phyloP scores from a whole-genome alignment of 1,140 invertebrate species.

The Drosophila navojoa region DNA sequence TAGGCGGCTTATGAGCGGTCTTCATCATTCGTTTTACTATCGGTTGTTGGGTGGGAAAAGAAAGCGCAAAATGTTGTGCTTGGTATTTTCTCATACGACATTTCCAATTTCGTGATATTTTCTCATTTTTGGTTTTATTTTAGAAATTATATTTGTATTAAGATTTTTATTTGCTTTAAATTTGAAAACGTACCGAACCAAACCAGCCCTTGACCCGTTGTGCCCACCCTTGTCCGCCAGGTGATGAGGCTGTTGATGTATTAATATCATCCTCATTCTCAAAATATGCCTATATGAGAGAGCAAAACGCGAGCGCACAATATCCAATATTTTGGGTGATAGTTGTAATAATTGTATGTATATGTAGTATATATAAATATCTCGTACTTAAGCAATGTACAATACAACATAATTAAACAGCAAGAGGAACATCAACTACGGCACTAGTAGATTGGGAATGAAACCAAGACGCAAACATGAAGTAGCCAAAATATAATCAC shows the following conservation, averaged over 20 bases:
- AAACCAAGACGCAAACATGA: slow-evolving; percentile 21
- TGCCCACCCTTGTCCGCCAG: slow-evolving; percentile 87
- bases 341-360: slow-evolving; percentile 53
- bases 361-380: slow-evolving; percentile 46
- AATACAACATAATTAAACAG: slow-evolving; percentile 27
- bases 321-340: slow-evolving; percentile 69
- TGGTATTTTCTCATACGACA: slow-evolving; percentile 47
- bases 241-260: slow-evolving; percentile 84
- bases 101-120: slow-evolving; percentile 68
- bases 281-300: slow-evolving; percentile 83
- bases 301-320: slow-evolving; percentile 72
- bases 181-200: slow-evolving; percentile 86
- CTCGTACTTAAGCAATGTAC: slow-evolving; percentile 28
- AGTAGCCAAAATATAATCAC: not conserved
- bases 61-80: slow-evolving; percentile 51
- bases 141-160: slow-evolving; percentile 60
- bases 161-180: slow-evolving; percentile 55
- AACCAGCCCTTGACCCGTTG: slow-evolving; percentile 88
- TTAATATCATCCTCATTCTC: slow-evolving; percentile 83
- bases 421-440: slow-evolving; percentile 19
- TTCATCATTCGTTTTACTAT: slow-evolving; percentile 80
- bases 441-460: slow-evolving; percentile 41
- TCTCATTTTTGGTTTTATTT: slow-evolving; percentile 25
- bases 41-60: slow-evolving; percentile 45
- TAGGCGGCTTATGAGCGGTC: slow-evolving; percentile 83